Base-by-base conservation (phyloP, 2,888 invertebrate species). In the Branchinecta sandiegonensis region DNA sequence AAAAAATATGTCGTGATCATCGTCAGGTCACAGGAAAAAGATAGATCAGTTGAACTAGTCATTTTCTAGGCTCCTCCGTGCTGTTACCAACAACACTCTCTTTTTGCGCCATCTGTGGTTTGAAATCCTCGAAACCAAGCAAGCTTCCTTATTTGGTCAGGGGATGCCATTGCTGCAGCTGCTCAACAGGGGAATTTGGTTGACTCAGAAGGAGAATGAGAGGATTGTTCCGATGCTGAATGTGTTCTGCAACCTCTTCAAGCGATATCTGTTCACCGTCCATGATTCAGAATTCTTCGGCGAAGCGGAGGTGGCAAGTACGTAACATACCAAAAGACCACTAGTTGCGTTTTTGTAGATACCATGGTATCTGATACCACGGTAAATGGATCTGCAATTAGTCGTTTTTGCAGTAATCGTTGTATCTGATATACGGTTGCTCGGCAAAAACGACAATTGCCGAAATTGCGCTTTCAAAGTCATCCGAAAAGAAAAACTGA, bases 201-300 rank as follows among this genome's bases (percentile, higher is more conserved):
- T 83, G 5, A 79, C 83, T 1, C 80, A 81, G 9, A 81, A 81
- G 13, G 86, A 87, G 71, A 83, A 86, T 6, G 82, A 85, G 17
- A 81, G 83, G 13, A 83, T 92, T 14, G 82, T 91, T 12, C 89
- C 92, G 1, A 82, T 89, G 1, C 76, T 93, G 48, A 88, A 89
- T 0, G 86, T 90, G 1, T 93, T 94, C 78, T 90, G 90, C 76
- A 86, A 89, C 2, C 79, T 92, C 1, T 90, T 90, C 76, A 87
- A 87, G 65, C 81, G 90, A 56, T 80, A 90, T 6, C 83, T 93
- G 66, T 86, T 89, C 0, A 91, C 92, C 0, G 77, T 93, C 47
- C 90, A 93, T 74, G 93, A 93, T 76, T 86, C 86, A 0, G 93
- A 93, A 78, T 91, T 93, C 77, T 86, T 85, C 66, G 73, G 74